Percentiles rank a stretch among this genome's conserved stretches.
Evolutionary conservation across 2,113 vertebrate genomes (phyloP).

Genomic region (Ailuropoda melanoleuca): DNA sequence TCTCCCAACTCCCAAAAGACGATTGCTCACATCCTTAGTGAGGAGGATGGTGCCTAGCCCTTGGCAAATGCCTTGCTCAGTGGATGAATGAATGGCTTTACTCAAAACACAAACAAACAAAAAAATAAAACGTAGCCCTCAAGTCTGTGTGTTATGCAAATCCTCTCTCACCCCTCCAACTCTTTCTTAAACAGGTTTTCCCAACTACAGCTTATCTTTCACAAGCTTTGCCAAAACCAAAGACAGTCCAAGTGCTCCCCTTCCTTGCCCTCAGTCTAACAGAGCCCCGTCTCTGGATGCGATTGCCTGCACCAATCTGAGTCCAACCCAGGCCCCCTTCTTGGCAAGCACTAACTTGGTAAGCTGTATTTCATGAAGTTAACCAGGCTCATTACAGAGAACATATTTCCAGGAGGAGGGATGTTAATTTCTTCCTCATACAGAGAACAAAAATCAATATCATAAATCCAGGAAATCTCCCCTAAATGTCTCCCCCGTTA

Average conservation of each 20-base stretch:
- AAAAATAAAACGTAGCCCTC: neutral
- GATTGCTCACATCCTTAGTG: neutral
- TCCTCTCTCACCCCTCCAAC: neutral
- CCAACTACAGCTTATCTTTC: neutral
- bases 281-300: neutral
- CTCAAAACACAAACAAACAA: neutral
- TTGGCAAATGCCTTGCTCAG: neutral
- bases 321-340: neutral
- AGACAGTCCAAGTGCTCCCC: neutral
- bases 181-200: neutral
- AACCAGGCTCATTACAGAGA: slow-evolving; percentile 71
- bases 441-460: slow-evolving; percentile 77
- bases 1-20: neutral
- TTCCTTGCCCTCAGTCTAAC: neutral
- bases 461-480: slow-evolving; percentile 70
- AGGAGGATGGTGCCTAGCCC: neutral
- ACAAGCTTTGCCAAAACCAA: neutral
- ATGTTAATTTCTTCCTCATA: slow-evolving; percentile 73
- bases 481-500: slow-evolving; percentile 49
- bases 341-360: slow-evolving; percentile 28
- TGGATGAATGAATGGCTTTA: neutral
- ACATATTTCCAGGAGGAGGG: slow-evolving; percentile 67
- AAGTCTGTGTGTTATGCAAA: neutral
- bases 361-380: slow-evolving; percentile 71
- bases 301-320: neutral